A percentile compares a stretch with the other conserved stretches of the same genome.
Evolutionary conservation across 2,888 invertebrate genomes (phyloP).

Genomic region (Mechanitis mazaeus): DNA sequence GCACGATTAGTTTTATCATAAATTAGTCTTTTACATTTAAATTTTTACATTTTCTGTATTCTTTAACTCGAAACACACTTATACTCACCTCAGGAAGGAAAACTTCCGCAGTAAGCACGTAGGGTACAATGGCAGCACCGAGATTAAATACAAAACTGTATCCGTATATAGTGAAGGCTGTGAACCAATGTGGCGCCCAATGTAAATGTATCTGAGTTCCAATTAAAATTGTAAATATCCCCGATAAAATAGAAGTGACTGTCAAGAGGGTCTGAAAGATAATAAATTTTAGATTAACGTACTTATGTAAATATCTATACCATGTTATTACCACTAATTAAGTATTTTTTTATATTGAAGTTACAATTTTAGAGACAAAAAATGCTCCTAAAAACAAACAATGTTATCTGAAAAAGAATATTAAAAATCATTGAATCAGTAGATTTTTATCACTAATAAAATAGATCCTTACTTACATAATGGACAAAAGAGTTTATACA

Average conservation of each 20-base stretch:
- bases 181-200: constrained; percentile 56
- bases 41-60: too few relatives aligned
- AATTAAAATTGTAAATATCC: constrained; percentile 44
- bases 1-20: neutral
- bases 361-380: too few relatives aligned
- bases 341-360: too few relatives aligned
- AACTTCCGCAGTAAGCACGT: constrained; percentile 62
- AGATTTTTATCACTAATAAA: too few relatives aligned
- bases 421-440: too few relatives aligned
- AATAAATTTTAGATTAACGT: neutral
- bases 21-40: neutral
- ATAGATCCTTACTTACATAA: too few relatives aligned
- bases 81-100: constrained; percentile 61
- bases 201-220: constrained; percentile 47
- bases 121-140: constrained; percentile 65
- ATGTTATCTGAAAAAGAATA: too few relatives aligned
- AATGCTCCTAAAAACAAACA: too few relatives aligned
- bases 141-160: constrained; percentile 61
- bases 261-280: constrained; percentile 45
- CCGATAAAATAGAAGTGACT: constrained; percentile 42
- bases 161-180: constrained; percentile 48
- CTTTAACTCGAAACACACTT: neutral
- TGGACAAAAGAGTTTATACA: too few relatives aligned
- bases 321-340: too few relatives aligned
- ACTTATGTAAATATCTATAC: too few relatives aligned